phyloP scores from a whole-genome alignment of 2,113 vertebrate species.

The Microtus montanus region DNA sequence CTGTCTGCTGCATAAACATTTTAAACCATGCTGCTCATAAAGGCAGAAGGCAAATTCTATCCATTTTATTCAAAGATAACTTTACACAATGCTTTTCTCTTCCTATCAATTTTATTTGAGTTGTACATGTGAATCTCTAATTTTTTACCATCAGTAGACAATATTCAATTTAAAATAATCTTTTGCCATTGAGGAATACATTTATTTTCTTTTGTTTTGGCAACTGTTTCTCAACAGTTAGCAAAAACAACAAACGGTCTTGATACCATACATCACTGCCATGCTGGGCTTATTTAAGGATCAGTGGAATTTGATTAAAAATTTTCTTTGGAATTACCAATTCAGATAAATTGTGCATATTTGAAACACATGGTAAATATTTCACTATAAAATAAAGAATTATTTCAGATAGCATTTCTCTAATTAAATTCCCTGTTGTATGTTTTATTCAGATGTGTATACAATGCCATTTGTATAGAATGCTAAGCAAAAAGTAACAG shows the following conservation, averaged over 20 bases:
- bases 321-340: conserved; percentile 66
- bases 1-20: neutral
- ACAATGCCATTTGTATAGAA: neutral
- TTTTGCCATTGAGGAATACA: neutral
- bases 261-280: neutral
- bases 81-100: neutral
- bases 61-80: neutral
- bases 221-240: conserved; percentile 42
- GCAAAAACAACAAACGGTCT: conserved; percentile 24
- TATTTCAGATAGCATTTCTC: neutral
- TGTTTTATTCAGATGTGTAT: conserved; percentile 44
- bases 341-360: neutral
- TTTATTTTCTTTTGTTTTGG: conserved; percentile 49
- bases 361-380: conserved; percentile 47
- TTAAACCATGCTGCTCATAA: neutral
- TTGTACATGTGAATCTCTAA: neutral
- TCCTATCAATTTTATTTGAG: conserved; percentile 39
- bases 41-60: neutral
- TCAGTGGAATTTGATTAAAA: conserved; percentile 34
- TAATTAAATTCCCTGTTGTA: conserved; percentile 63
- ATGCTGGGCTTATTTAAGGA: conserved; percentile 56
- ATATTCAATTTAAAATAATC: conserved; percentile 60
- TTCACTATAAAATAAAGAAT: conserved; percentile 62
- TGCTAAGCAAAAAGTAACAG: conserved; percentile 49
- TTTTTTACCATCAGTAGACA: conserved; percentile 74